Evolutionary conservation across 2,797 vertebrate species (phyloP).

Genomic region (Calcarius lapponicus): DNA sequence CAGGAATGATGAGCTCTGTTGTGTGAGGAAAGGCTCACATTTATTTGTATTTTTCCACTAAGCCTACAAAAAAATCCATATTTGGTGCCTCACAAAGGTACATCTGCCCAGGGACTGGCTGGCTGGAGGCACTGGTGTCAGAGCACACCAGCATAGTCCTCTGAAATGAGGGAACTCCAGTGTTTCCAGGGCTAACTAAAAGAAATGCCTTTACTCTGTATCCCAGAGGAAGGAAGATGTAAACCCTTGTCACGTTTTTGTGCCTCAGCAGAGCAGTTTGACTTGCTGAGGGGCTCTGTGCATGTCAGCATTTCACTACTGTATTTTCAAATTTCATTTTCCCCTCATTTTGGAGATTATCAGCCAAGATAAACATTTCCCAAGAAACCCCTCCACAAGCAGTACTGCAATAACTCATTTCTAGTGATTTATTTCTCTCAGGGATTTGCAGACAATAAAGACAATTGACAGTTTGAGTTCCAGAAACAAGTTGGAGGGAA

Average conservation of each 20-base stretch:
- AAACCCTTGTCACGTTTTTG: background rate
- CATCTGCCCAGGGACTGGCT: background rate
- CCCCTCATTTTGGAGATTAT: slow-evolving; percentile 7
- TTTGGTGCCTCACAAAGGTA: background rate
- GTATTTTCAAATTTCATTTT: slow-evolving; percentile 14
- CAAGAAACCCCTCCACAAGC: background rate
- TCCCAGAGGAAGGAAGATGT: background rate
- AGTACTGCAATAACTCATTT: background rate
- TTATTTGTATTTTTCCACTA: background rate
- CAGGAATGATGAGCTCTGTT: background rate
- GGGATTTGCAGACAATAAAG: slow-evolving; percentile 36
- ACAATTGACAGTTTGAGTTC: background rate
- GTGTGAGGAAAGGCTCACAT: background rate
- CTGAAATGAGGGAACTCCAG: background rate
- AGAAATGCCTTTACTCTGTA: background rate
- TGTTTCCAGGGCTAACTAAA: background rate
- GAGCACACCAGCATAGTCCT: background rate
- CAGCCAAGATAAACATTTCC: slow-evolving; percentile 10
- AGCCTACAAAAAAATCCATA: background rate
- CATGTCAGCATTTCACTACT: background rate
- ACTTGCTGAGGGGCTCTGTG: background rate
- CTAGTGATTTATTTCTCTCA: background rate
- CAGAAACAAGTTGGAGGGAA: background rate
- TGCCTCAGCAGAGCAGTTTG: background rate
- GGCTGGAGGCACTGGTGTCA: background rate